A percentile compares a stretch with the other conserved stretches of the same genome.
These are phyloP conservation scores for Parotocinclus haroldoi DNA, from an alignment of 2,797 vertebrate species.

Conservation along the genomic window DNA sequence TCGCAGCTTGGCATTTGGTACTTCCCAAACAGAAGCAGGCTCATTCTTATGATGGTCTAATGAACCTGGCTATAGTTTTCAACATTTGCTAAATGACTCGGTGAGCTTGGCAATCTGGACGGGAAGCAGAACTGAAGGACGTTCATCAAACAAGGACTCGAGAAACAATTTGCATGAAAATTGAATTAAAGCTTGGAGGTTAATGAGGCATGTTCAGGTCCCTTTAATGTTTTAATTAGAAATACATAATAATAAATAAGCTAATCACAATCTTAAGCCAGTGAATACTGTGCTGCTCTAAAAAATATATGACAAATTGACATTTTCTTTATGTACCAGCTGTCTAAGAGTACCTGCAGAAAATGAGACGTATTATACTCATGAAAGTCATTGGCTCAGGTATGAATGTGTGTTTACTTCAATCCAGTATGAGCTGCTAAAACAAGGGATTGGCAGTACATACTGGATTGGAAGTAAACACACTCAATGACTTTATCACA, in stretches of 20 bases:
- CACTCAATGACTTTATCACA: too few species aligned
- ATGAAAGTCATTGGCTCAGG: too few species aligned
- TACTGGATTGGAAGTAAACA: too few species aligned
- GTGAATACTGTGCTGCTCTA: background rate
- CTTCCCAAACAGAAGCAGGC: slow-evolving; percentile 34
- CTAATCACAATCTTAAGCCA: background rate
- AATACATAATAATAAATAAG: slow-evolving; percentile 22
- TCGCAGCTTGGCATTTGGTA: slow-evolving; percentile 40
- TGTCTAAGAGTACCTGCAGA: background rate
- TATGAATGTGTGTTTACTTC: too few species aligned
- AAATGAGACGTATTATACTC: too few species aligned
- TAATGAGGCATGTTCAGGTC: slow-evolving; percentile 27
- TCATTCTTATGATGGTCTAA: slow-evolving; percentile 68
- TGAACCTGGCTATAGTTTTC: slow-evolving; percentile 61
- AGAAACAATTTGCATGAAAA: slow-evolving; percentile 18
- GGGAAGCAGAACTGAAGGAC: slow-evolving; percentile 16
- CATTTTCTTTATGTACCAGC: background rate
- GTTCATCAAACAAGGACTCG: background rate
- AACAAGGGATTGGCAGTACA: too few species aligned
- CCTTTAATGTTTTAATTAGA: slow-evolving; percentile 26
- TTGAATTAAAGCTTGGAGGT: slow-evolving; percentile 27
- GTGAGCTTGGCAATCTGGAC: slow-evolving; percentile 42
- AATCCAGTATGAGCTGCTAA: too few species aligned
- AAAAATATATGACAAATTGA: background rate
- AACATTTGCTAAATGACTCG: slow-evolving; percentile 56